Percentiles rank a stretch among this genome's conserved stretches.
Conservation (phyloP, 1,140 invertebrate genomes). For the Stegodyphus dumicola region DNA sequence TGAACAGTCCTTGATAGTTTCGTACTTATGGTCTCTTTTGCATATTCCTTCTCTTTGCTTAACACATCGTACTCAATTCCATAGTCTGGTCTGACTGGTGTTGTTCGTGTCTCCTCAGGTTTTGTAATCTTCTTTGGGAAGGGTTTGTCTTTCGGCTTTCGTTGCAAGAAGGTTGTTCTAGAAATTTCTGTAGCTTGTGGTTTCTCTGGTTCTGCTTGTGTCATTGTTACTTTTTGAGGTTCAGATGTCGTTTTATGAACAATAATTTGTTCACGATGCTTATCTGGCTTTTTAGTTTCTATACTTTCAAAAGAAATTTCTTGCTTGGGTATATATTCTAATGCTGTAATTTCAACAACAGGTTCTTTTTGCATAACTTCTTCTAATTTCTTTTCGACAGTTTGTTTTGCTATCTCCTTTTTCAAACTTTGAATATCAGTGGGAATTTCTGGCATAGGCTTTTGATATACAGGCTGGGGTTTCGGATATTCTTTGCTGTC, state of each 20-base stretch:
- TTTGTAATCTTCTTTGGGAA: too few species aligned
- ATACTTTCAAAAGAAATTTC: conserved; percentile 30
- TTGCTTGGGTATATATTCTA: conserved; percentile 26
- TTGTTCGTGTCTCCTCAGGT: too few species aligned
- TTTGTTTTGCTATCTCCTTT: conserved; percentile 42
- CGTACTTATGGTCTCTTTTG: neutral
- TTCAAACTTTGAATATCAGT: neutral
- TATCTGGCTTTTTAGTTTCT: conserved; percentile 21
- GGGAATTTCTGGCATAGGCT: neutral
- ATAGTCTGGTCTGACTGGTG: neutral
- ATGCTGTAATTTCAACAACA: conserved; percentile 55
- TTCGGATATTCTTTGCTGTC: conserved; percentile 6
- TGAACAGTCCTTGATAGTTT: conserved; percentile 21
- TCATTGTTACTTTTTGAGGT: neutral
- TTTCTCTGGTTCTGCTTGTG: neutral
- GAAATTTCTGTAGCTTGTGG: too few species aligned
- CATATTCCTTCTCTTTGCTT: neutral
- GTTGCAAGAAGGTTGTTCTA: too few species aligned
- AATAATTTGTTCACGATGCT: conserved; percentile 40
- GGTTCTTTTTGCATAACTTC: conserved; percentile 54
- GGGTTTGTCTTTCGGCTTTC: too few species aligned
- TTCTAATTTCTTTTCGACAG: conserved; percentile 26
- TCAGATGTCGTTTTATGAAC: neutral
- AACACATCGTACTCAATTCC: conserved; percentile 3
- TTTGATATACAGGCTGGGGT: neutral